Evolutionary conservation across 2,888 invertebrate species (phyloP).

Genomic region (Notodonta dromedarius): DNA sequence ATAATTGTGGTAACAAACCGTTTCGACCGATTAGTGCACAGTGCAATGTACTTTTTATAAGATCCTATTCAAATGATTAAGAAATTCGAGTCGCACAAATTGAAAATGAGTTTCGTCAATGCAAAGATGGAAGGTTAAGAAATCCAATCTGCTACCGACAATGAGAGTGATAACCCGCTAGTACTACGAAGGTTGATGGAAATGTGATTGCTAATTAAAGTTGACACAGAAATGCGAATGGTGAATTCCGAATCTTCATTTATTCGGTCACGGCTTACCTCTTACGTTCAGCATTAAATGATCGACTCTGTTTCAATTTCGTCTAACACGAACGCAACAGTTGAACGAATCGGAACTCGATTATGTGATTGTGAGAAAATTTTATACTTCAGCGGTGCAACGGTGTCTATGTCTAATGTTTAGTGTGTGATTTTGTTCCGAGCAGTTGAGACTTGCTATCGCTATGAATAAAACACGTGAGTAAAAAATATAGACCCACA

Average conservation of each 20-base stretch:
- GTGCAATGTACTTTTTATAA: conserved; percentile 39
- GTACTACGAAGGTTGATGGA: conserved; percentile 73
- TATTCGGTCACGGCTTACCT: conserved; percentile 80
- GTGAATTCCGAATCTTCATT: conserved; percentile 81
- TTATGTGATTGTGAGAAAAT: conserved; percentile 82
- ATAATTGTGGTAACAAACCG: conserved; percentile 35
- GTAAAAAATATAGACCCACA: conserved; percentile 45
- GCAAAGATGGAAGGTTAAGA: conserved; percentile 66
- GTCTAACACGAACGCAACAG: conserved; percentile 78
- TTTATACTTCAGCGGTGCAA: conserved; percentile 69
- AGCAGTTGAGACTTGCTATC: conserved; percentile 63
- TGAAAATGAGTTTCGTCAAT: conserved; percentile 62
- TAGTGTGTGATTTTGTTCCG: conserved; percentile 74
- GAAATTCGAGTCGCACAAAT: conserved; percentile 60
- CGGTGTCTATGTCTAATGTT: conserved; percentile 64
- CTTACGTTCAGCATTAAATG: conserved; percentile 82
- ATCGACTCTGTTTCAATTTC: conserved; percentile 83
- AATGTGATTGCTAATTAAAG: conserved; percentile 82
- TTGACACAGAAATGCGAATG: conserved; percentile 81
- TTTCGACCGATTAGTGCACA: conserved; percentile 47
- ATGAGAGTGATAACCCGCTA: conserved; percentile 70
- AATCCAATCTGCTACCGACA: conserved; percentile 72
- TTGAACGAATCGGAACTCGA: conserved; percentile 81
- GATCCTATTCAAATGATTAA: conserved; percentile 49
- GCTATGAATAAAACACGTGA: conserved; percentile 80